Percentiles rank a stretch among this genome's conserved stretches.
These are phyloP conservation scores for Macrophya annulata DNA, from an alignment of 2,888 invertebrate species.

Conservation along the genomic window DNA sequence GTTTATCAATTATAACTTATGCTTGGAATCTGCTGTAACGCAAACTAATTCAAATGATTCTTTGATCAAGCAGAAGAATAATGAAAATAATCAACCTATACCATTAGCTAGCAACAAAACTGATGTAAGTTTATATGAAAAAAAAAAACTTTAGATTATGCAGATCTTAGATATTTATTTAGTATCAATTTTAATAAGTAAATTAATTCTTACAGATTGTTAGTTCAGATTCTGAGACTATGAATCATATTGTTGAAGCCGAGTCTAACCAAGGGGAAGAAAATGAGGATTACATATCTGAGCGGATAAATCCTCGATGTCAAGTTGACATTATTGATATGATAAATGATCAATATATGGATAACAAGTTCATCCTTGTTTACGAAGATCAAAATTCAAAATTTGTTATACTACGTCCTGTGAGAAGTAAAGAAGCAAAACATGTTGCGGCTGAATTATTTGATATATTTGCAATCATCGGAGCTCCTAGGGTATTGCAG, in stretches of 20 bases:
- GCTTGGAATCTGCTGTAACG: background rate
- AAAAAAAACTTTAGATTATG: background rate
- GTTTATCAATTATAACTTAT: conserved; percentile 26
- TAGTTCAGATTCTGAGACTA: conserved; percentile 19
- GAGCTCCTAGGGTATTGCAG: conserved; percentile 70
- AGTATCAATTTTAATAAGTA: background rate
- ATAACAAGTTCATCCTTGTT: conserved; percentile 67
- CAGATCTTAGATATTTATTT: background rate
- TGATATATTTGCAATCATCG: conserved; percentile 70
- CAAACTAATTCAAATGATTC: conserved; percentile 22
- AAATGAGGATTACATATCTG: background rate
- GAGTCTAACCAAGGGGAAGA: background rate
- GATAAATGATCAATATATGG: conserved; percentile 59
- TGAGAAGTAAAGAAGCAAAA: conserved; percentile 62
- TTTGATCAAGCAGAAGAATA: background rate
- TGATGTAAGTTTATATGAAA: conserved; percentile 1
- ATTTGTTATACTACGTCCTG: conserved; percentile 68
- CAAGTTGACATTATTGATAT: conserved; percentile 72
- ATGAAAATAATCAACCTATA: conserved; percentile 26
- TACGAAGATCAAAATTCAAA: conserved; percentile 71
- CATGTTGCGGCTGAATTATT: conserved; percentile 68
- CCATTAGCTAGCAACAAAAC: background rate
- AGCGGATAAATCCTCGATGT: conserved; percentile 60
- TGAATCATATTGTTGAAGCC: background rate
- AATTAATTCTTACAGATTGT: background rate